Conservation (phyloP, 1,140 invertebrate genomes). For the Drosophila triauraria region DNA sequence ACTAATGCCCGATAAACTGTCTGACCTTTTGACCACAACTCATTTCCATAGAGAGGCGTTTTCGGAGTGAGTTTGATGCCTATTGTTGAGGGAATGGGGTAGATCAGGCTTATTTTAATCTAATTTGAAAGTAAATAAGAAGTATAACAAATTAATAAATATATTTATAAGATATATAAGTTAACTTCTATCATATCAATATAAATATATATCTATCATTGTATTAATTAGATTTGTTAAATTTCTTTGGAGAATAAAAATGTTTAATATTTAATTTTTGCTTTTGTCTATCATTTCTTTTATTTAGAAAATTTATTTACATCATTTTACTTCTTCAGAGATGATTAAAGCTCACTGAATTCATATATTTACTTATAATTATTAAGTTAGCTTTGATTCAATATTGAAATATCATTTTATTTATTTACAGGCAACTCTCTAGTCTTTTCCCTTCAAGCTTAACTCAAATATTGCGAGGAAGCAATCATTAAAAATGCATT, state of each 20-base stretch:
- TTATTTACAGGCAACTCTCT: not conserved
- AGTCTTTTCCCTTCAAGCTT: not conserved
- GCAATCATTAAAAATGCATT: conserved; percentile 46
- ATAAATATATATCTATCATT: no score
- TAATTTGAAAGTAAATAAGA: not conserved
- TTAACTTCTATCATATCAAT: no score
- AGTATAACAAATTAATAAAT: not conserved
- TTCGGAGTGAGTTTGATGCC: not conserved
- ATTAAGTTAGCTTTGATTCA: no score
- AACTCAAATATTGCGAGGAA: conserved; percentile 4
- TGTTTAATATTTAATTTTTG: no score
- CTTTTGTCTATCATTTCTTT: no score
- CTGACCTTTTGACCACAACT: conserved; percentile 51
- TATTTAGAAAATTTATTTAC: no score
- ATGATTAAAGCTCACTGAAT: no score
- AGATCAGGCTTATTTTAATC: not conserved
- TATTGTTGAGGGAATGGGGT: not conserved
- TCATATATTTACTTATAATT: no score
- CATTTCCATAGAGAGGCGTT: conserved; percentile 35
- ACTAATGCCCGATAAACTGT: conserved; percentile 56
- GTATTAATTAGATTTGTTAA: no score
- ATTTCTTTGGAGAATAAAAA: no score
- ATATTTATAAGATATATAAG: no score
- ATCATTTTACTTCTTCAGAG: no score
- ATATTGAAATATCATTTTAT: not conserved